Evolutionary conservation across 2,113 vertebrate species (phyloP).

Genomic region (Xiphorhynchus elegans): DNA sequence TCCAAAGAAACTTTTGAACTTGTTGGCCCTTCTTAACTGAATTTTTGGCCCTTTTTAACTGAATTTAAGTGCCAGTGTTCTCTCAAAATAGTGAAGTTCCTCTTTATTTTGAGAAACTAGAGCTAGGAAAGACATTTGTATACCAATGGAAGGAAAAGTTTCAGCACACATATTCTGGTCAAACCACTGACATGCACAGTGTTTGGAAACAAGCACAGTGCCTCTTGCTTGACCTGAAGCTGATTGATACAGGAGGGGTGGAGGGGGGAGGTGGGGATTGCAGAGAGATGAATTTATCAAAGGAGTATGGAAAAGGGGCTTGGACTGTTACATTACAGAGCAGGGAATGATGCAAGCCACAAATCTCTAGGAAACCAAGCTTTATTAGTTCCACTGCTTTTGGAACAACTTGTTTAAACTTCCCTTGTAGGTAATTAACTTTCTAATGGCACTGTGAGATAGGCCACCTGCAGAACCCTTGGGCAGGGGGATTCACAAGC

Average conservation of each 20-base stretch:
- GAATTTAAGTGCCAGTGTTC: background rate
- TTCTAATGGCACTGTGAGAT: constrained; percentile 68
- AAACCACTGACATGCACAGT: background rate
- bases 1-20: background rate
- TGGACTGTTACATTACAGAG: background rate
- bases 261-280: background rate
- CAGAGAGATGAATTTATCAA: constrained; percentile 27
- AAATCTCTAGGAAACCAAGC: constrained; percentile 54
- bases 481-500: constrained; percentile 60
- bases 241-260: background rate
- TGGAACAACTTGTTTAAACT: constrained; percentile 70
- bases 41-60: background rate
- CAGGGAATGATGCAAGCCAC: constrained; percentile 31
- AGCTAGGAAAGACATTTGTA: background rate
- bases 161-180: background rate
- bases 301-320: constrained; percentile 2
- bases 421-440: constrained; percentile 66
- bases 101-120: background rate
- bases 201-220: background rate
- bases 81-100: background rate
- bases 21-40: background rate
- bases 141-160: background rate
- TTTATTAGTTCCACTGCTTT: constrained; percentile 67
- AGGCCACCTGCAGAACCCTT: constrained; percentile 66
- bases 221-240: constrained; percentile 31